Evolutionary conservation across 2,888 invertebrate species (phyloP).

Genomic region (Temnothorax unifasciatus): DNA sequence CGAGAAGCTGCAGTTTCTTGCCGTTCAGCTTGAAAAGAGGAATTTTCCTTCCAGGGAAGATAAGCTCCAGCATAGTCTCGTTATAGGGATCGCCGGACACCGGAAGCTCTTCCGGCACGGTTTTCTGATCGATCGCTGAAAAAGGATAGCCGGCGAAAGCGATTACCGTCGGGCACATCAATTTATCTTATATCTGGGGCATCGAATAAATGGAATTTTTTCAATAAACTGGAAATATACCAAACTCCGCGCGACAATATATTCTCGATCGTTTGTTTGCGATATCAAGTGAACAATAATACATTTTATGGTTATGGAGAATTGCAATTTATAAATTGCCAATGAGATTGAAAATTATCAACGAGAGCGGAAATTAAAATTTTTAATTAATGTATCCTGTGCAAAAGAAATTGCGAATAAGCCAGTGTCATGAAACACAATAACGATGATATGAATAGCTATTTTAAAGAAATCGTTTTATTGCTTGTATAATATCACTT

Average conservation of each 20-base stretch:
- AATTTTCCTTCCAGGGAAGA: slow-evolving; percentile 92
- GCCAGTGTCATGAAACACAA: neutral
- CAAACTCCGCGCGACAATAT: neutral
- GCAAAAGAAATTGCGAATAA: neutral
- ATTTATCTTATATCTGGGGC: slow-evolving; percentile 45
- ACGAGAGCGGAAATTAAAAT: neutral
- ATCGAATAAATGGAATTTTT: slow-evolving; percentile 26
- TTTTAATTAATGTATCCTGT: neutral
- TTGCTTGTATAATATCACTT: slow-evolving; percentile 71
- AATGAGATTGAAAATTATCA: neutral
- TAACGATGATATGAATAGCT: neutral
- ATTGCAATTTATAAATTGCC: neutral
- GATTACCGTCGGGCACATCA: slow-evolving; percentile 28
- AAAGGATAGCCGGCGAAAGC: slow-evolving; percentile 68
- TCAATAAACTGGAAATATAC: slow-evolving; percentile 22
- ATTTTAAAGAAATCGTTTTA: slow-evolving; percentile 23
- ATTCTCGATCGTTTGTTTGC: neutral
- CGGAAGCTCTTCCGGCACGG: slow-evolving; percentile 93
- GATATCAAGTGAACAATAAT: neutral
- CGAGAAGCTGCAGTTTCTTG: slow-evolving; percentile 92
- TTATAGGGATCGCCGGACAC: slow-evolving; percentile 94
- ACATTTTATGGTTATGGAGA: neutral
- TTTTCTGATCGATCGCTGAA: slow-evolving; percentile 94
- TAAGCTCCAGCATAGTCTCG: slow-evolving; percentile 92
- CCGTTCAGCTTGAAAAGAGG: slow-evolving; percentile 94